phyloP scores from a whole-genome alignment of 2,113 vertebrate genomes.

The Dryoscopus gambensis region DNA sequence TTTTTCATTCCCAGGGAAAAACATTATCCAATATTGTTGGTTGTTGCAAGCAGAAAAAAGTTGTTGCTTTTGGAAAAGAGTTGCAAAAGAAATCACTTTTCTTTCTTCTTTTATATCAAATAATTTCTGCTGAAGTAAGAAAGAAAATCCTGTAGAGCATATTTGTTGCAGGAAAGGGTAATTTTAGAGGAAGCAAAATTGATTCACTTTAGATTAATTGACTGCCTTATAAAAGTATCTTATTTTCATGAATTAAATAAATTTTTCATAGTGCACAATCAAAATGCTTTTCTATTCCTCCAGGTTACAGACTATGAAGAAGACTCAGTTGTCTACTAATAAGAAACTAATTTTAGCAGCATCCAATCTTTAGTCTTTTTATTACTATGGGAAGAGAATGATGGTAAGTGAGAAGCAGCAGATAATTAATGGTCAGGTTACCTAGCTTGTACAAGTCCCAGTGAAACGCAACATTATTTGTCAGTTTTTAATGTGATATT shows the following conservation, averaged over 20 bases:
- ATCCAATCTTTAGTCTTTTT: background rate
- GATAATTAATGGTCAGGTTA: conserved; percentile 27
- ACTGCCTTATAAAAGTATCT: background rate
- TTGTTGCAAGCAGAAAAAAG: background rate
- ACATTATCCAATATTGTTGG: background rate
- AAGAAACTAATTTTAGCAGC: conserved; percentile 18
- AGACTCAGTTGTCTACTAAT: background rate
- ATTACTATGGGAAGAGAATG: background rate
- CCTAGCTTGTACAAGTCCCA: background rate
- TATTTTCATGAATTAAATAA: background rate
- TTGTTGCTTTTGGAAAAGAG: background rate
- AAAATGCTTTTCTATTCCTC: background rate
- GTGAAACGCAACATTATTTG: conserved; percentile 15
- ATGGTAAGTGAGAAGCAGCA: background rate
- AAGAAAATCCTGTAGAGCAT: background rate
- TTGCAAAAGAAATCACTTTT: background rate
- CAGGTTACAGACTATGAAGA: background rate
- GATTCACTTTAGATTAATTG: background rate
- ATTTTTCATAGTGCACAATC: background rate
- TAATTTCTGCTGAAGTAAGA: background rate
- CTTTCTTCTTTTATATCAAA: background rate
- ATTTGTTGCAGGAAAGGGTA: background rate
- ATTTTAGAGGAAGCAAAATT: background rate
- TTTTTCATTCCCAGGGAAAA: background rate
- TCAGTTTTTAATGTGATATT: conserved; percentile 24